Evolutionary conservation across 2,113 vertebrate genomes (phyloP).

Genomic region (Regulus satrapa): DNA sequence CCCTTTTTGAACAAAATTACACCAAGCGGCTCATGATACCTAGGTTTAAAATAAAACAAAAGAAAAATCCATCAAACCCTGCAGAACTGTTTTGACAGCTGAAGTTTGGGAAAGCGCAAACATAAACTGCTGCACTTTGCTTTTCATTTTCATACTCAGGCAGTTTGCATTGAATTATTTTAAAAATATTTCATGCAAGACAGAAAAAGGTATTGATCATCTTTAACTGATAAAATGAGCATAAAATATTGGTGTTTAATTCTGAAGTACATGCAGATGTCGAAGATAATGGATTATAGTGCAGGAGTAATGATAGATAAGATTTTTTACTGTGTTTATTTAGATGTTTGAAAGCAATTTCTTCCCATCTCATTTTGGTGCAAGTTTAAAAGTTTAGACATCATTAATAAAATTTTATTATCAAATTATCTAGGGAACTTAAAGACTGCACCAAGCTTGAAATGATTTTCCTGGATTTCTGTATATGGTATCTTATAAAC

Average conservation of each 20-base stretch:
- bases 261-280: neutral
- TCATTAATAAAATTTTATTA: neutral
- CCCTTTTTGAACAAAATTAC: neutral
- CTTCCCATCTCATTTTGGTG: neutral
- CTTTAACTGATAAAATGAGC: neutral
- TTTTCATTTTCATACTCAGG: neutral
- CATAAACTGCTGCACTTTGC: neutral
- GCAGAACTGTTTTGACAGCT: neutral
- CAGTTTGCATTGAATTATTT: neutral
- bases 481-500: neutral
- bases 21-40: neutral
- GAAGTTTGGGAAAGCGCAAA: neutral
- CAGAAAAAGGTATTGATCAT: slow-evolving; percentile 23
- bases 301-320: neutral
- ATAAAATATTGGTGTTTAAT: neutral
- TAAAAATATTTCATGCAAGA: neutral
- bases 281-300: neutral
- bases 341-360: neutral
- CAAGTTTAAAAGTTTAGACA: neutral
- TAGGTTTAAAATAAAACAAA: neutral
- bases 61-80: neutral
- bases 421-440: neutral
- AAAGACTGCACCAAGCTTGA: neutral
- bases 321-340: neutral
- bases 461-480: neutral